Evolutionary conservation across 2,888 invertebrate genomes (phyloP), one percentile per base, ranked within the genome.

Genomic region (Bembecia ichneumoniformis): DNA sequence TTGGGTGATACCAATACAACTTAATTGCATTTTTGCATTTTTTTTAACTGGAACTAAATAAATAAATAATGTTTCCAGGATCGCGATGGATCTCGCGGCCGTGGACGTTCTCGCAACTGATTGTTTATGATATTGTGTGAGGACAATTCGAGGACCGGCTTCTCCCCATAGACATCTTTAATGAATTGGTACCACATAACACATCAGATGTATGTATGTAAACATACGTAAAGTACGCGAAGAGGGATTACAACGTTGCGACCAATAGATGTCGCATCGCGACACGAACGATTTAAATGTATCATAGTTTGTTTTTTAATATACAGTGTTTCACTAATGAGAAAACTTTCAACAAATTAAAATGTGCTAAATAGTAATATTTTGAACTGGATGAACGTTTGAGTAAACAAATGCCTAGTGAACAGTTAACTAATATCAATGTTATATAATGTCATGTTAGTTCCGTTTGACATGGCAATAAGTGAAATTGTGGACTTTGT

Each of bases 81-180:
- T 51, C 79, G 87, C 47, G 87, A 87, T 46, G 86, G 84, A 34
- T 79, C 84, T 43, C 84, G 87, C 46, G 86, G 86, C 47, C 86
- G 86, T 52, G 86, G 87, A 28, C 83, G 87, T 57, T 76, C 74
- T 58, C 83, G 87, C 60, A 86, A 86, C 66, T 84, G 74, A 65
- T 60, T 58, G 60, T 17, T 44, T 16, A 16, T 44, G 44, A 46
- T 65, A 64, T 57, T 68, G 61, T 67, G 76, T 65, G 74, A 75
- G 70, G 66, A 62, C 67, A 67, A 68, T 74, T 64, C 70, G 76
- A 81, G 83, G 83, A 78, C 82, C 82, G 75, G 81, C 86, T 87
- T 86, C 87, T 87, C 87, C 75, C 86, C 87, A 86, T 86, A 83
- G 83, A 83, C 78, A 71, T 81, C 82, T 83, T 82, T 83, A 79